Evolutionary conservation across 2,113 vertebrate species (phyloP), one percentile per base, ranked within the genome.

Genomic region (Brachyistius frenatus): DNA sequence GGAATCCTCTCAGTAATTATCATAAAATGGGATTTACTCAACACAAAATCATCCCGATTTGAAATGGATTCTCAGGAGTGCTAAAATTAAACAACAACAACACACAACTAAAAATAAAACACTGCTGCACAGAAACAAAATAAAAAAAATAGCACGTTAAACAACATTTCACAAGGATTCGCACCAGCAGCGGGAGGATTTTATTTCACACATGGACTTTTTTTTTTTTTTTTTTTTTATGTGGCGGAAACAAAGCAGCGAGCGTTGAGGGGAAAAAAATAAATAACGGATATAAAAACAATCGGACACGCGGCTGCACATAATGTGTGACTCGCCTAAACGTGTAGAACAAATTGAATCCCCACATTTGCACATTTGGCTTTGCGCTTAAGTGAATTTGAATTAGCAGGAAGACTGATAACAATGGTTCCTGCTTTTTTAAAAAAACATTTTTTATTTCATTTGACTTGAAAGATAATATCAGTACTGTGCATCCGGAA

Each of bases 331-430:
- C 77, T 83, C 16, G 15, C 15, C 73, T 50, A 66, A 78, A 75
- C 52, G 64, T 41, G 73, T 75, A 33, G 73, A 80, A 75, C 80
- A 67, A 77, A 86, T 72, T 35, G 2, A 83, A 83, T 63, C 63
- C 39, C 23, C 8, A 14, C 53, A 31, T 72, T 63, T 76, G 52
- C 56, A 76, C 64, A 79, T 64, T 56, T 11, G 13, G 16, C 30
- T 56, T 50, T 65, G 16, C 44, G 13, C 10, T 15, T 49, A 10
- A 68, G 16, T 23, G 31, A 68, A 61, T 52, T 23, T 10, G 14
- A 69, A 85, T 65, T 6, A 52, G 66, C 10, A 7, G 41, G 33
- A 36, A 5, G 66, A 0, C 0, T 57, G 31, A 56, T 60, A 67
- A 61, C 39, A 65, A 64, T 23, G 14, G 36, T 0, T 6, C 49